These are phyloP conservation scores for Heliothis subflexa DNA, from an alignment of 1,140 invertebrate genomes.

Conservation along the genomic window DNA sequence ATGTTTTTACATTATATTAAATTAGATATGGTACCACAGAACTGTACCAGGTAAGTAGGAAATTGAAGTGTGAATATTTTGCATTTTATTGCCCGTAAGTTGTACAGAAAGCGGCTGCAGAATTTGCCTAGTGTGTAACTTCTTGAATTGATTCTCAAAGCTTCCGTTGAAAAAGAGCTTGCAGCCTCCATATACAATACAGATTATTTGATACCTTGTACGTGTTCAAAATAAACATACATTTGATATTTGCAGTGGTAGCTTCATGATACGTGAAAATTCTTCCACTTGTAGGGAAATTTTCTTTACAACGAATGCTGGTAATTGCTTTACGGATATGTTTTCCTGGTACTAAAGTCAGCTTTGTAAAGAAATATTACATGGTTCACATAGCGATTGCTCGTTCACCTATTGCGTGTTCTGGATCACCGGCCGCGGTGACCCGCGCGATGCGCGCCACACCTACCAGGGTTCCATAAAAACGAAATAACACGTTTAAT, in stretches of 20 bases:
- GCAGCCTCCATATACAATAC: conserved; percentile 32
- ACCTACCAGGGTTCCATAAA: conserved; percentile 28
- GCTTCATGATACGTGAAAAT: conserved; percentile 35
- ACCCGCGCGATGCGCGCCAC: conserved; percentile 32
- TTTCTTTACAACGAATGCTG: conserved; percentile 5
- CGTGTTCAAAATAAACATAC: conserved; percentile 36
- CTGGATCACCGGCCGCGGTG: conserved; percentile 60
- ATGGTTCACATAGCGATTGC: conserved; percentile 34
- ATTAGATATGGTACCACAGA: not conserved
- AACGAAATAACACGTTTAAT: conserved; percentile 14
- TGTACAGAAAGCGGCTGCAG: conserved; percentile 3
- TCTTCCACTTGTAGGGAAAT: conserved; percentile 21
- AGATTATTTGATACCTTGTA: conserved; percentile 51
- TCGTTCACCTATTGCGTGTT: conserved; percentile 61
- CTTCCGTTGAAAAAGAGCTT: conserved; percentile 37
- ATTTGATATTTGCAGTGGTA: conserved; percentile 24
- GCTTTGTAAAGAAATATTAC: conserved; percentile 27
- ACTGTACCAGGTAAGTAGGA: conserved; percentile 5
- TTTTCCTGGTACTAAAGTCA: conserved; percentile 27
- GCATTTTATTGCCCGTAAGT: conserved; percentile 18
- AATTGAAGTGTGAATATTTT: conserved; percentile 28
- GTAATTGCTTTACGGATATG: conserved; percentile 11
- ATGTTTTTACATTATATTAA: not conserved
- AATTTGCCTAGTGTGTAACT: conserved; percentile 33
- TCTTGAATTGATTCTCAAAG: conserved; percentile 41